A percentile compares a stretch with the other conserved stretches of the same genome.
Conservation (phyloP, 2,797 vertebrate species). For the Gadopsis marmoratus region DNA sequence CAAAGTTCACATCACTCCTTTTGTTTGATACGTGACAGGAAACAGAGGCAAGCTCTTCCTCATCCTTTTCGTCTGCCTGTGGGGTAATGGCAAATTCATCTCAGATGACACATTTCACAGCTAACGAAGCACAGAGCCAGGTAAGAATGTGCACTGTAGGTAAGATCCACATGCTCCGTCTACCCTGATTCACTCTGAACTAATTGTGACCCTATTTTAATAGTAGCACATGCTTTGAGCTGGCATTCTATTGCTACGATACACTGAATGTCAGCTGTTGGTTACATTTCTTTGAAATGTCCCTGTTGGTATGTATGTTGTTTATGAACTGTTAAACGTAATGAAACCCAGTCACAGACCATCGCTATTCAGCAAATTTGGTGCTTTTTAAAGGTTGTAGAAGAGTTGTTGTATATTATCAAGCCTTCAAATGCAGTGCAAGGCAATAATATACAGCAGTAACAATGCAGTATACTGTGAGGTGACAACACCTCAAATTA, state of each 20-base stretch:
- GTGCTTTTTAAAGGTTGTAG: neutral
- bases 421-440: neutral
- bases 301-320: neutral
- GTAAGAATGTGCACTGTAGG: neutral
- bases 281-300: neutral
- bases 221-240: constrained; percentile 28
- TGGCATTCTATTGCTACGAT: constrained; percentile 28
- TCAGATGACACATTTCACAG: neutral
- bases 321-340: neutral
- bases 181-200: neutral
- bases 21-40: neutral
- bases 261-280: neutral
- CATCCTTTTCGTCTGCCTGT: neutral
- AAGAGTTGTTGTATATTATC: neutral
- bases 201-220: constrained; percentile 16
- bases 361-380: neutral
- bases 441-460: neutral
- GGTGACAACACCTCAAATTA: constrained; percentile 4
- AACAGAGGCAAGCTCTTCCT: neutral
- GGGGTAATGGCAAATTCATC: neutral
- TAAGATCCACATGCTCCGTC: neutral
- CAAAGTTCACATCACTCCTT: neutral
- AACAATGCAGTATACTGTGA: neutral
- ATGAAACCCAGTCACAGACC: neutral
- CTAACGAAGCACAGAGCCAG: constrained; percentile 2